Base-by-base conservation (phyloP, 2,888 invertebrate species). In the Orthonychiurus folsomi region DNA sequence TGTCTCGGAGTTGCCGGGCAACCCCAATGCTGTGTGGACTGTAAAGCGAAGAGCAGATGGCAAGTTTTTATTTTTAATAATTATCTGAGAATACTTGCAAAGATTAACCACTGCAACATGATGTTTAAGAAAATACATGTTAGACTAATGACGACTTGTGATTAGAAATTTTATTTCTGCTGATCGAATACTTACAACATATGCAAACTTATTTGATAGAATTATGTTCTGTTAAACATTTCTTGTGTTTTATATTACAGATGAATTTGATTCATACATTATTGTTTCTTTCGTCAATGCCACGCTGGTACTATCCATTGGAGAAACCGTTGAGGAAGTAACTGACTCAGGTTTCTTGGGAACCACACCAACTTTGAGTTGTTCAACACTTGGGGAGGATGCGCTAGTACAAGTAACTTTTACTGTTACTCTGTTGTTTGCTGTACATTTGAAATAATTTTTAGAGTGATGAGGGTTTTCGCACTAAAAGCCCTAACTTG, bases 291-390 rank as follows among this genome's bases (percentile, higher is more conserved):
- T 99, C 87, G 91, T 95, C 69, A 90, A 89, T 77, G 99, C 99
- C 73, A 99, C 99, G 20, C 85, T 99, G 75, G 99, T 99, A 69
- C 84, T 99, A 75, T 95, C 95, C 74, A 99, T 99, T 77, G 99
- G 99, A 73, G 99, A 99, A 79, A 99, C 97, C 18, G 99, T 99
- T n/a, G 99, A 99, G 79, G 99, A 99, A 86, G 99, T 99, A 25
- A 95, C 97, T 0, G 99, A 99, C 79, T 97, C 97, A 67, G 99
- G 99, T 54, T 99, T 99, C 78, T 82, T 99, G 74, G 97, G 97
- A 65, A 99, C 97, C 0, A 97, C 97, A 0, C 96, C 97, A 0
- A 99, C 99, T 0, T 81, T 99, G n/a, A 91, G 93, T 68, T 99
- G 99, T 79, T 93, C 95, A 12, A 92, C 96, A 47, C 83, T 99